Base-by-base conservation (phyloP, 2,888 invertebrate genomes). In the Auanema freiburgensis region DNA sequence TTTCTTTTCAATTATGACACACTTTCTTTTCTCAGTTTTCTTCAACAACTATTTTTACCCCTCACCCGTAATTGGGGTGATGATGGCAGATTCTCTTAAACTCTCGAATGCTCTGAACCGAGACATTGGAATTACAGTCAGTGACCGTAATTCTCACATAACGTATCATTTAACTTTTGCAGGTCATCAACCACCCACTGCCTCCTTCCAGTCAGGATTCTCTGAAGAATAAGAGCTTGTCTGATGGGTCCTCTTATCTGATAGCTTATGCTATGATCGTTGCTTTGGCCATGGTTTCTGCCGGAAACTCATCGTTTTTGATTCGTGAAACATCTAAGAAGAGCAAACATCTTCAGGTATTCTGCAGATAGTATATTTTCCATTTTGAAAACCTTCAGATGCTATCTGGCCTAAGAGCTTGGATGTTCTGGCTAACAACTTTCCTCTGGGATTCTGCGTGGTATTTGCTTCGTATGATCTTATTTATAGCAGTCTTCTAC, bases 291-390 rank as follows among this genome's bases (percentile, higher is more conserved):
- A 61, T 65, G 61, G 42, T 61, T 5, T 24, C 61, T 2, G 56
- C 77, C 1, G 71, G 72, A n/a, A 77, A 68, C 57, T 63, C 62
- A 21, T 58, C 65, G 1, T 77, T 77, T 54, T 25, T 77, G 16
- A 78, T 77, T 51, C 60, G 77, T 18, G 77, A 77, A 53, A 41
- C 74, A 14, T 71, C 74, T 65, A 77, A 77, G 71, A 73, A 71
- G 46, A 68, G 64, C 55, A 77, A 77, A 53, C 77, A 78, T 58
- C 71, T 77, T 71, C 76, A 74, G 66, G 70, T 70, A 24, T 1
- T 5, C 4, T 4, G 6, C 53, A 52, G n/a, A n/a, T n/a, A n/a
- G 3, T 8, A 33, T 33, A 8, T 33, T 33, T 33, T 33, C 33
- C 33, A 33, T 5, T 8, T 5, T 33, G 4, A 33, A 33, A 11